Evolutionary conservation across 2,113 vertebrate species (phyloP), one percentile per base, ranked within the genome.

Genomic region (Danionella cerebrum): DNA sequence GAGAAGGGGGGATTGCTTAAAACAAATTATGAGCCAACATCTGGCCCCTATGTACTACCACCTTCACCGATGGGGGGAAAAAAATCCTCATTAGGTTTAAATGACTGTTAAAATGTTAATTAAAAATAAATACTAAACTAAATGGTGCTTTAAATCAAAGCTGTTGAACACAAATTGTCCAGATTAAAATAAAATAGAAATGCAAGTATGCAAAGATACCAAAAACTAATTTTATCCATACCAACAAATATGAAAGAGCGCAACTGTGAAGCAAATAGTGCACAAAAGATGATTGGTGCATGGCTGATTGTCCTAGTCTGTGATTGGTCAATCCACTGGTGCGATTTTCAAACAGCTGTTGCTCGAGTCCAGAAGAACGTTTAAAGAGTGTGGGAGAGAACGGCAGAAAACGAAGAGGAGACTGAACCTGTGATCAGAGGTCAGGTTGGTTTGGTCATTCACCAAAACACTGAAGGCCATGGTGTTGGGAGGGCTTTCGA

Each of bases 71-170:
- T 50, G 50, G 48, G n/a, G n/a, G n/a, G n/a, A n/a, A 50, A 27
- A 57, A 11, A 38, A 75, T 57, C 41, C 68, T 63, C 36, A 55
- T 39, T 67, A 65, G 39, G 47, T 74, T 58, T 16, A 54, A 2
- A 51, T 45, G 39, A 63, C 51, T 35, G 54, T 55, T 69, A 68
- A 75, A 71, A 57, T 2, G 42, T 50, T 62, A 22, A 41, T 62
- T 63, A 74, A 74, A 50, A 57, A 59, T 9, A 69, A 74, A 48
- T 60, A 67, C 18, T n/a, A 63, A 25, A 65, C 18, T 70, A 71
- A 71, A 71, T 36, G 58, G 68, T 33, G 1, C 5, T 33, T 55
- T 6, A 11, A 31, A 19, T 60, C 69, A 54, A 0, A 3, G 4
- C 5, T 4, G 39, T 42, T 64, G 2, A 64, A 50, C 18, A 29